phyloP scores from a whole-genome alignment of 2,888 invertebrate species.

The Coenonympha glycerion region DNA sequence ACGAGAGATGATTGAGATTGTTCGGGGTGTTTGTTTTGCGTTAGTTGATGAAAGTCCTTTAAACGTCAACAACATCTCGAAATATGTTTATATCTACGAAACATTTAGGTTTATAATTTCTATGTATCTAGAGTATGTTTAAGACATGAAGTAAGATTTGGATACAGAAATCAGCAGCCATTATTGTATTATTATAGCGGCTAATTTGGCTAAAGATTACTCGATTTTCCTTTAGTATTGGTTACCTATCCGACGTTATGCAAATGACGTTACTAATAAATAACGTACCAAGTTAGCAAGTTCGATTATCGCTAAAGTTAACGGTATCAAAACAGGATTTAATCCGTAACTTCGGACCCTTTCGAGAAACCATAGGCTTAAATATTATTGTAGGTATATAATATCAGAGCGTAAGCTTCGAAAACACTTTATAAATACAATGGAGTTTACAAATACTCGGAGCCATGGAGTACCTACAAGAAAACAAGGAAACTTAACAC shows the following conservation, averaged over 20 bases:
- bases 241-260: constrained; percentile 2
- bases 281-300: constrained; percentile 8
- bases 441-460: constrained; percentile 15
- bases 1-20: constrained; percentile 6
- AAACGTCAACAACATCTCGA: not conserved
- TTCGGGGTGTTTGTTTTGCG: not conserved
- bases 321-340: constrained; percentile 20
- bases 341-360: constrained; percentile 19
- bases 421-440: constrained; percentile 23
- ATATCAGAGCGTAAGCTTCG: constrained; percentile 18
- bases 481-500: constrained; percentile 11
- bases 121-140: too few relatives aligned
- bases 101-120: too few relatives aligned
- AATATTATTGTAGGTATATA: constrained; percentile 21
- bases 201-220: not conserved
- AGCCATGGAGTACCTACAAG: not conserved
- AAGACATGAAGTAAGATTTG: too few relatives aligned
- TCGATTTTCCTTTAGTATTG: not conserved
- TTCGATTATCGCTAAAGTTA: constrained; percentile 20
- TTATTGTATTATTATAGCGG: not conserved
- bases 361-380: constrained; percentile 18
- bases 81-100: too few relatives aligned
- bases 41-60: not conserved
- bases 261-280: constrained; percentile 10
- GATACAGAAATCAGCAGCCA: not conserved